These are phyloP conservation scores for Mirounga angustirostris DNA, from an alignment of 2,113 vertebrate species.

Conservation along the genomic window DNA sequence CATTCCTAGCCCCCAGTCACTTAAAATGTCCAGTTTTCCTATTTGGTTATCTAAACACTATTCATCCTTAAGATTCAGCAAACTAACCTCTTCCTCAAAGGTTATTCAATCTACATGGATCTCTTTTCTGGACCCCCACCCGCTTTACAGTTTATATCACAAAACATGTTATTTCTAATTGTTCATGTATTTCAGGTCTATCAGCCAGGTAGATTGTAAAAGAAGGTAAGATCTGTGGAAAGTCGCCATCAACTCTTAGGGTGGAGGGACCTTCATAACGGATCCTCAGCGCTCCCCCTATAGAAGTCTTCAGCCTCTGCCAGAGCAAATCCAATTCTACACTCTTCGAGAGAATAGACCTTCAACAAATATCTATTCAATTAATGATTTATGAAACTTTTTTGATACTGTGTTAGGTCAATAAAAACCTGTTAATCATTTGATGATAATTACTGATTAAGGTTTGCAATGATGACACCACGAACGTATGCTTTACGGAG, in stretches of 20 bases:
- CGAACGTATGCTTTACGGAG: neutral
- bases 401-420: neutral
- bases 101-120: neutral
- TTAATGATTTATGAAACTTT: neutral
- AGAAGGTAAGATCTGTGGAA: neutral
- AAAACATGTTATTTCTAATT: neutral
- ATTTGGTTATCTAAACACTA: neutral
- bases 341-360: neutral
- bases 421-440: neutral
- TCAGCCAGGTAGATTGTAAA: neutral
- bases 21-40: neutral
- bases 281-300: neutral
- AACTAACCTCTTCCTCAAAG: slow-evolving; percentile 14
- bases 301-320: neutral
- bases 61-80: neutral
- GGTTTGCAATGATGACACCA: neutral
- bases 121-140: neutral
- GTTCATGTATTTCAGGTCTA: neutral
- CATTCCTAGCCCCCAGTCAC: neutral
- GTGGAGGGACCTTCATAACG: neutral
- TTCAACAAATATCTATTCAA: neutral
- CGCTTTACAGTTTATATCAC: neutral
- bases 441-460: neutral
- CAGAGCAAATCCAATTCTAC: neutral
- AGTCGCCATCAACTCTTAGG: neutral